Base-by-base conservation (phyloP, 1,140 invertebrate species). In the Orchesella cincta region DNA sequence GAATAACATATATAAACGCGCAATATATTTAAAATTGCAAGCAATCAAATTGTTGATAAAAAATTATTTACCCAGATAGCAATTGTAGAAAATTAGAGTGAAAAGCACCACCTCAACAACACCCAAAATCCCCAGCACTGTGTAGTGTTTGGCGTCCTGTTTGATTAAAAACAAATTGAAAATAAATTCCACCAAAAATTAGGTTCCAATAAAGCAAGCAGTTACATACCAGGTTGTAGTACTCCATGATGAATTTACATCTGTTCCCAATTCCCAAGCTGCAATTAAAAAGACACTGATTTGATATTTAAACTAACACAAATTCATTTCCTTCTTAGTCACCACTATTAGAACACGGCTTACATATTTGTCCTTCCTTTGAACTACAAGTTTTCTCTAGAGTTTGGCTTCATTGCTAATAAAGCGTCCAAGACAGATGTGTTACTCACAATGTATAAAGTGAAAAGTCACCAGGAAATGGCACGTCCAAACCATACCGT, bases 1-100 rank as follows among this genome's bases (percentile, higher is more conserved):
- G 20, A 46, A 20, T 46, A 46, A 46, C 8, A 46, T 29, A 67
- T 12, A 31, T 5, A 67, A 67, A 67, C n/a, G 31, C 29, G 33
- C 5, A 29, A 67, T 67, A 23, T 67, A 2, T 5, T 31, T 67
- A 29, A 67, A 67, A 67, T 67, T 67, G 29, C 20, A 46, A 46
- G 39, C 8, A 46, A 46, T 8, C 39, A 20, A 12, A n/a, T n/a
- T n/a, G n/a, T n/a, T n/a, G n/a, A n/a, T n/a, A 57, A 8, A 5
- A 57, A 18, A 18, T 54, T 23, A 73, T 51, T 62, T 74, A 78
- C 77, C 77, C 20, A 78, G n/a, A 75, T 31, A 75, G 67, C 77
- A 78, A 52, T 78, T 78, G 51, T 78, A 78, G 26, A 78, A 75
- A 57, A 78, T 78, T 23, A 75, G n/a, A 26, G 34, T 67, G 31